Evolutionary conservation across 1,140 invertebrate genomes (phyloP).

Genomic region (Coenobita brevimanus): DNA sequence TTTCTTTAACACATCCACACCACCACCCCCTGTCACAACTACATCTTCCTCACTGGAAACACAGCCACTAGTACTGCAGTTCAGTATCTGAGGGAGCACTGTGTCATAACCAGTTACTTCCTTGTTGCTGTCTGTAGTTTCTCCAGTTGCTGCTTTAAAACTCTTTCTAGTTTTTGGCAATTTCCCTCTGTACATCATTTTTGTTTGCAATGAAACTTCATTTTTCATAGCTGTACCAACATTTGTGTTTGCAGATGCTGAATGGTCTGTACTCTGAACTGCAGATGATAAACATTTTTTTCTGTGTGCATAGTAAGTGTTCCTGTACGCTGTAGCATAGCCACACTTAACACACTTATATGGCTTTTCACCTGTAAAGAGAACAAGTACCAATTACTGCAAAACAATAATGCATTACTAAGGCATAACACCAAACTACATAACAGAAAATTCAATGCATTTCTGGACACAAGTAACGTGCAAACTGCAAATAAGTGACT

Average conservation of each 20-base stretch:
- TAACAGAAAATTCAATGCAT: too few relatives aligned
- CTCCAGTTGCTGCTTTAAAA: too few relatives aligned
- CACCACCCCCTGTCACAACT: too few relatives aligned
- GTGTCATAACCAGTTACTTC: neutral
- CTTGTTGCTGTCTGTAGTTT: too few relatives aligned
- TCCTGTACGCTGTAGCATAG: conserved; percentile 49
- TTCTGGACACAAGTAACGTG: too few relatives aligned
- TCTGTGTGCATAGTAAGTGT: conserved; percentile 54
- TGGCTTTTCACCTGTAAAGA: conserved; percentile 50
- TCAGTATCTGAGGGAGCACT: neutral
- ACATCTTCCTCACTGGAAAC: too few relatives aligned
- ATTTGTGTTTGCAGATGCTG: neutral
- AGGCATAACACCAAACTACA: too few relatives aligned
- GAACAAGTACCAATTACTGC: neutral
- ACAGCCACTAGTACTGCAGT: neutral
- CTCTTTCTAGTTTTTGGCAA: neutral
- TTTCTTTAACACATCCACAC: too few relatives aligned
- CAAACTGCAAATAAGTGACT: too few relatives aligned
- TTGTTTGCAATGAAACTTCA: neutral
- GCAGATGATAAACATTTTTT: conserved; percentile 29
- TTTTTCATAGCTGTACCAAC: neutral
- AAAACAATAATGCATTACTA: too few relatives aligned
- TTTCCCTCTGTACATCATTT: neutral
- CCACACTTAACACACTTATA: conserved; percentile 45
- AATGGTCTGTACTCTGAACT: neutral